Conservation (phyloP, 1,140 invertebrate species). For the Formica selysi region DNA sequence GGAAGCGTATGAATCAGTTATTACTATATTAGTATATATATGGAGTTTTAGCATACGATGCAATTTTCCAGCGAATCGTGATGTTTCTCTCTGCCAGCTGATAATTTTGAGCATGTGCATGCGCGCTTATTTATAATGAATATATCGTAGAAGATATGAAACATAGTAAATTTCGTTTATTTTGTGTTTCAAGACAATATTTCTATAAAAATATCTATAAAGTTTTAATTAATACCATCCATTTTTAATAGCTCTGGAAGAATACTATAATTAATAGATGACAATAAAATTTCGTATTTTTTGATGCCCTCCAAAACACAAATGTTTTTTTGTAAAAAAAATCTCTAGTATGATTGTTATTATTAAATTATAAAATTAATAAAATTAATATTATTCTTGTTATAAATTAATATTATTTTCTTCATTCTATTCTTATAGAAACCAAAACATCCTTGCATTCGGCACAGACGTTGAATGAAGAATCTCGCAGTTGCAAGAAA, state of each 20-base stretch:
- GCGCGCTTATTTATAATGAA: slow-evolving; percentile 9
- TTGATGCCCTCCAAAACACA: no score
- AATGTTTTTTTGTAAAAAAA: no score
- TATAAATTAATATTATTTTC: neutral
- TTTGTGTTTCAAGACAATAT: neutral
- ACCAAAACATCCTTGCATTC: neutral
- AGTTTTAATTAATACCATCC: no score
- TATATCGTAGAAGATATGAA: neutral
- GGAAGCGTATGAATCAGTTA: slow-evolving; percentile 21
- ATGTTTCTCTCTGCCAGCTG: neutral
- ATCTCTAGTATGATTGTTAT: no score
- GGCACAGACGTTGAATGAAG: neutral
- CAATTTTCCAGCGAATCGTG: neutral
- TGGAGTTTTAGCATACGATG: neutral
- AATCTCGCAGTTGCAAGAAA: slow-evolving; percentile 28
- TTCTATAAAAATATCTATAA: neutral
- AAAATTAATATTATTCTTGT: no score
- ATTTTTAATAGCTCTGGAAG: no score
- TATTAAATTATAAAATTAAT: no score
- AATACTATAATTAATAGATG: no score
- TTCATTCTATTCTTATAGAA: neutral
- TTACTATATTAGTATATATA: slow-evolving; percentile 18
- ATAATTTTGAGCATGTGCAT: neutral
- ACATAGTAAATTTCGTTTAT: neutral
- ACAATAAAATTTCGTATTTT: no score